Base-by-base conservation (phyloP, 2,113 vertebrate species). In the Gopherus flavomarginatus region DNA sequence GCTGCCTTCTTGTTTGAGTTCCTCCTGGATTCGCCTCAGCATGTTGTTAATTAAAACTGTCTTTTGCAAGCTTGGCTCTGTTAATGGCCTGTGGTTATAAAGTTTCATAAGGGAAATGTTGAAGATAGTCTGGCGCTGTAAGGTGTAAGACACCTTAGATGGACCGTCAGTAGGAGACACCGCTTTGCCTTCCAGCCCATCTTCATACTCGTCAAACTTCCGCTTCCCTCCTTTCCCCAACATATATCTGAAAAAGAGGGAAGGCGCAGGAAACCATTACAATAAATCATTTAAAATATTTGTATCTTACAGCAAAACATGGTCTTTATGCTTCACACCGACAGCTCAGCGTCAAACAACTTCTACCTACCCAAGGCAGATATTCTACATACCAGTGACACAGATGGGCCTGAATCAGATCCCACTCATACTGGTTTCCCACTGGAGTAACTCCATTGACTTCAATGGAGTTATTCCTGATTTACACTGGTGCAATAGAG, bases 21-120 rank as follows among this genome's bases (percentile, higher is more conserved):
- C 99, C 24, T 99, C 99, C 98, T 99, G 99, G 98, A 99, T 99
- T 90, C 99, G 99, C 26, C 99, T 98, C 98, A 99, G 92, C 99
- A 99, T 99, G 98, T 99, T 99, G 99, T 99, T 99, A 96, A 99
- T 99, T 96, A 99, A 98, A 97, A 99, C 99, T 6, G 99, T 99
- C 96, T 99, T 99, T 97, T 99, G 99, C 98, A 99, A 98, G 97
- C 99, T 99, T 44, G 99, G 99, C 98, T 99, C 99, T 0, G 98
- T 98, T 82, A 99, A 98, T 22, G 99, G 98, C 96, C 99, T 98
- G 97, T 99, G 99, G 98, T 98, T 99, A 95, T 99, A 99, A 95
- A 99, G 99, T 98, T 99, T 99, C 99, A 99, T 99, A 98, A 99
- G 98, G 96, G 99, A 99, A 99, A 99, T 99, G 99, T 99, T 99